These are phyloP conservation scores for Helicoverpa zea DNA, from an alignment of 1,140 invertebrate species.

Conservation along the genomic window DNA sequence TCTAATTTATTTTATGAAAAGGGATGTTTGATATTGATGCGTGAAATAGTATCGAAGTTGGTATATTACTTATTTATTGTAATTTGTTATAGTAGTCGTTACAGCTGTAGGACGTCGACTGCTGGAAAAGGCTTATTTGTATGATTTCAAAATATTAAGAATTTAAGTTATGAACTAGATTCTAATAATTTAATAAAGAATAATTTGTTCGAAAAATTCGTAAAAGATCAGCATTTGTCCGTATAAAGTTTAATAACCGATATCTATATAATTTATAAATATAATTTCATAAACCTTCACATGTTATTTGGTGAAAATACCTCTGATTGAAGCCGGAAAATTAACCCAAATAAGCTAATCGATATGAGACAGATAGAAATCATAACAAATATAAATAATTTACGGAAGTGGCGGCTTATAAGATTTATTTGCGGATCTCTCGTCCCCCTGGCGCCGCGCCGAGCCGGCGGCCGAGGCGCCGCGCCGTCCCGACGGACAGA, in stretches of 20 bases:
- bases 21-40: neutral
- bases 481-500: conserved; percentile 79
- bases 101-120: no score
- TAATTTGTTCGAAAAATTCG: no score
- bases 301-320: no score
- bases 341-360: conserved; percentile 28
- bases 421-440: conserved; percentile 63
- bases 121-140: no score
- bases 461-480: conserved; percentile 59
- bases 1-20: conserved; percentile 2
- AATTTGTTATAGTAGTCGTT: neutral
- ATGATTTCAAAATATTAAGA: no score
- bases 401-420: conserved; percentile 57
- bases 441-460: conserved; percentile 77
- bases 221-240: no score
- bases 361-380: conserved; percentile 35
- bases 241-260: neutral
- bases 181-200: no score
- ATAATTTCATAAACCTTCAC: no score
- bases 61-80: neutral
- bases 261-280: no score
- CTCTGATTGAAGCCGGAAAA: neutral
- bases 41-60: neutral
- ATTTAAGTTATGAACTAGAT: no score
- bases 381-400: conserved; percentile 51